phyloP scores from a whole-genome alignment of 2,888 invertebrate genomes.

The Plagiodera versicolora region DNA sequence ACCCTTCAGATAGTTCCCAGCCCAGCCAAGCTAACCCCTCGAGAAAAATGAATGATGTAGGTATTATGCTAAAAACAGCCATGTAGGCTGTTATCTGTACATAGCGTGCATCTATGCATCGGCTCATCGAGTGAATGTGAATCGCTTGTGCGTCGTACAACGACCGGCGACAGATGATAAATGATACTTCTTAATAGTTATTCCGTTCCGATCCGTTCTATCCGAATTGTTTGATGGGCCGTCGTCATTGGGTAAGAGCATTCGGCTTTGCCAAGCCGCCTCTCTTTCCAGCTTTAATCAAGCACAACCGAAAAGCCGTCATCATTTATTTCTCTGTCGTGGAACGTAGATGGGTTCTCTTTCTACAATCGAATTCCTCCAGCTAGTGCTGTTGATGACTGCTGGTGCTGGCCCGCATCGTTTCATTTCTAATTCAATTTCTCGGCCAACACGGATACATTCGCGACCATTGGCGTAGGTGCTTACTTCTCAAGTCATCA shows the following conservation, averaged over 20 bases:
- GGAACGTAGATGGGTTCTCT: background rate
- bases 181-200: conserved; percentile 55
- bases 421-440: conserved; percentile 9
- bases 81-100: conserved; percentile 27
- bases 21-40: too few relatives aligned
- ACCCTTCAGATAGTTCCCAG: background rate
- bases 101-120: conserved; percentile 41
- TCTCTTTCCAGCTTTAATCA: conserved; percentile 44
- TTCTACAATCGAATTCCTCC: background rate
- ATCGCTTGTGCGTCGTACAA: conserved; percentile 24
- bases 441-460: background rate
- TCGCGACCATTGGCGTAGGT: background rate
- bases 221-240: conserved; percentile 51
- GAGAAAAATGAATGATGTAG: conserved; percentile 14
- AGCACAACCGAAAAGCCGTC: conserved; percentile 34
- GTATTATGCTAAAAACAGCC: conserved; percentile 12
- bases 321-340: conserved; percentile 9
- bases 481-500: too few relatives aligned
- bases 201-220: conserved; percentile 53
- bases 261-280: conserved; percentile 39
- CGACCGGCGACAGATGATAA: conserved; percentile 52
- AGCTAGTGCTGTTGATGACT: too few relatives aligned
- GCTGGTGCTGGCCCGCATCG: conserved; percentile 13
- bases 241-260: conserved; percentile 51
- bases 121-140: too few relatives aligned